Evolutionary conservation across 2,797 vertebrate genomes (phyloP).

Genomic region (Geotrypetes seraphini): DNA sequence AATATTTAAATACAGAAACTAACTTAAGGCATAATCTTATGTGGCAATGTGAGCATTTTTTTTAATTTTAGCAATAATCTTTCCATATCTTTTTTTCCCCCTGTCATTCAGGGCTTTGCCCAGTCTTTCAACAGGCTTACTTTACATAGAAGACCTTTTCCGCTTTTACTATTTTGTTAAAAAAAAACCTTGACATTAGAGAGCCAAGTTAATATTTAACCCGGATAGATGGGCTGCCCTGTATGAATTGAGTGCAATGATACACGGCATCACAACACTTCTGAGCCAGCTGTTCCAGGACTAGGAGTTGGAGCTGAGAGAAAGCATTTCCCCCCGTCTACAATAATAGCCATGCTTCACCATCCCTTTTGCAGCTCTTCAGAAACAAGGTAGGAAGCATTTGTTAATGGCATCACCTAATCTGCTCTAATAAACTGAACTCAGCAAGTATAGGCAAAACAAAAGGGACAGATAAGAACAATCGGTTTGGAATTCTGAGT

Average conservation of each 20-base stretch:
- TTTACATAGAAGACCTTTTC: conserved; percentile 1
- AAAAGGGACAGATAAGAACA: too few species aligned
- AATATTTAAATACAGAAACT: conserved; percentile 20
- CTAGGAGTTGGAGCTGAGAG: not conserved
- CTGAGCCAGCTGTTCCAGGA: not conserved
- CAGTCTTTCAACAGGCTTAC: not conserved
- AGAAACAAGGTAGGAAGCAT: conserved; percentile 1
- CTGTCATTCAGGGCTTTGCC: not conserved
- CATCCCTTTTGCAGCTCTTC: not conserved
- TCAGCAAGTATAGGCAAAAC: too few species aligned
- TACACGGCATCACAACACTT: not conserved
- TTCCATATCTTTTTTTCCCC: not conserved
- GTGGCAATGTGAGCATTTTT: not conserved
- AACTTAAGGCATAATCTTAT: not conserved
- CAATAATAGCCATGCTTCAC: conserved; percentile 11
- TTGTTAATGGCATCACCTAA: too few species aligned
- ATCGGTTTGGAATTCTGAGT: too few species aligned
- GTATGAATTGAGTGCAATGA: conserved; percentile 10
- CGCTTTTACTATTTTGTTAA: conserved; percentile 7
- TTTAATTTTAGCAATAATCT: not conserved
- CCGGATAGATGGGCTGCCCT: not conserved
- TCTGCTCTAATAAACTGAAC: too few species aligned
- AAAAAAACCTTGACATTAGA: conserved; percentile 17
- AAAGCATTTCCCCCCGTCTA: not conserved
- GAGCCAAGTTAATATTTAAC: conserved; percentile 27